Base-by-base conservation (phyloP, 2,113 vertebrate genomes). In the Mirounga angustirostris region DNA sequence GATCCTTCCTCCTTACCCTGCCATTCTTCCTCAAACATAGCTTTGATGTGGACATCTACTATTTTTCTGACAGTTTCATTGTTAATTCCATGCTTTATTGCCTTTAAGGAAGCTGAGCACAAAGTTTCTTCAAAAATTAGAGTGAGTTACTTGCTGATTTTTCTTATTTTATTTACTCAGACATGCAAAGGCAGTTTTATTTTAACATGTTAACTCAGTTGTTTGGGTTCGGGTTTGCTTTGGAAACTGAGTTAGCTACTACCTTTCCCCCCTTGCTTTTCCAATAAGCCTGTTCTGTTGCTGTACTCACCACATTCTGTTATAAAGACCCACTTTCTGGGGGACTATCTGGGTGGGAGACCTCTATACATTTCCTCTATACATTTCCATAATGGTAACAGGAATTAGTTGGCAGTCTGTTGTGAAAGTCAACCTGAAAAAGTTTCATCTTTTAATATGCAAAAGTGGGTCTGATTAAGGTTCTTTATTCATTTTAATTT, bases 401-500 rank as follows among this genome's bases (percentile, higher is more conserved):
- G 63, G 58, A 59, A 74, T 91, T 95, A 19, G 19, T 71, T n/a
- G 15, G 3, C 15, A 92, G 7, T 69, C 4, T 91, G 2, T 91
- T 90, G 14, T 88, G 56, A 19, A 94, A 97, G 87, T 98, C 94
- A 96, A 97, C 65, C 90, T 96, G 82, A 98, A 98, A 71, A 98
- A n/a, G 0, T 8, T 52, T 12, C 54, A 36, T 4, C 36, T 98
- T 92, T 74, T 96, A 97, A 88, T 97, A 98, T 97, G 97, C 94
- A 98, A 88, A 95, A 96, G 30, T 93, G 98, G 94, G 58, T 94
- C 19, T 91, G 3, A 85, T 98, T 97, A 97, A 98, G 76, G 8
- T 84, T 97, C 26, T 92, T 98, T 96, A 96, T 97, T 97, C 91
- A 98, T 98, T 98, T 97, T 97, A 95, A 98, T 98, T 97, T 97